phyloP scores from a whole-genome alignment of 2,113 vertebrate genomes.

The Pachypanchax playfairii region DNA sequence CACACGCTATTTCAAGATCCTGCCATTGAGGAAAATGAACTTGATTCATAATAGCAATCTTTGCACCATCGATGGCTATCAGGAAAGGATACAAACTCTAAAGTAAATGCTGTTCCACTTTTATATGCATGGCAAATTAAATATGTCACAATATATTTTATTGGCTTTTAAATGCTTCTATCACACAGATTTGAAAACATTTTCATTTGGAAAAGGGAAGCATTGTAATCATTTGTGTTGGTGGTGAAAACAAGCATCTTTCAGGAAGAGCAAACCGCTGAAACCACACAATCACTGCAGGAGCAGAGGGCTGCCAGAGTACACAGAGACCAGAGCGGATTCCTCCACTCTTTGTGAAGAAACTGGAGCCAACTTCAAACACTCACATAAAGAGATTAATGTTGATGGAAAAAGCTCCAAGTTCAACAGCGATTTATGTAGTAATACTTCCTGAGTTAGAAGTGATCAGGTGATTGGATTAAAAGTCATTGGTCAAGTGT shows the following conservation, averaged over 20 bases:
- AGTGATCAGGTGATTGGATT: slow-evolving; percentile 13
- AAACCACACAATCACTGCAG: not conserved
- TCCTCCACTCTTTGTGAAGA: slow-evolving; percentile 5
- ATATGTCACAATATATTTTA: not conserved
- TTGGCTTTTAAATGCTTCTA: not conserved
- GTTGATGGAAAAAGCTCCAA: slow-evolving; percentile 20
- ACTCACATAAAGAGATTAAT: slow-evolving; percentile 23
- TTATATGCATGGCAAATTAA: not conserved
- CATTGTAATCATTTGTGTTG: not conserved
- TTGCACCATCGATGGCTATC: not conserved
- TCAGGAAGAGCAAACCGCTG: slow-evolving; percentile 20
- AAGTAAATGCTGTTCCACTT: not conserved
- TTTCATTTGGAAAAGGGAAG: not conserved
- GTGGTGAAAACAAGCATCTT: slow-evolving; percentile 31
- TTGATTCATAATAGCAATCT: not conserved
- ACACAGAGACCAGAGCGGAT: slow-evolving; percentile 6
- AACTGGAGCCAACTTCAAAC: slow-evolving; percentile 19
- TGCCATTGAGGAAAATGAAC: not conserved
- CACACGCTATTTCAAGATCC: not conserved
- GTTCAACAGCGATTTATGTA: slow-evolving; percentile 9
- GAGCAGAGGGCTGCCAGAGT: slow-evolving; percentile 19
- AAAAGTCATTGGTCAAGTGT: slow-evolving; percentile 11
- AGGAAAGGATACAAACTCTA: not conserved
- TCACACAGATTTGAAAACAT: not conserved
- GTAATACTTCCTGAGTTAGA: slow-evolving; percentile 4